Evolutionary conservation across 2,113 vertebrate genomes (phyloP), one percentile per base, ranked within the genome.

Genomic region (Tretioscincus oriximinensis): DNA sequence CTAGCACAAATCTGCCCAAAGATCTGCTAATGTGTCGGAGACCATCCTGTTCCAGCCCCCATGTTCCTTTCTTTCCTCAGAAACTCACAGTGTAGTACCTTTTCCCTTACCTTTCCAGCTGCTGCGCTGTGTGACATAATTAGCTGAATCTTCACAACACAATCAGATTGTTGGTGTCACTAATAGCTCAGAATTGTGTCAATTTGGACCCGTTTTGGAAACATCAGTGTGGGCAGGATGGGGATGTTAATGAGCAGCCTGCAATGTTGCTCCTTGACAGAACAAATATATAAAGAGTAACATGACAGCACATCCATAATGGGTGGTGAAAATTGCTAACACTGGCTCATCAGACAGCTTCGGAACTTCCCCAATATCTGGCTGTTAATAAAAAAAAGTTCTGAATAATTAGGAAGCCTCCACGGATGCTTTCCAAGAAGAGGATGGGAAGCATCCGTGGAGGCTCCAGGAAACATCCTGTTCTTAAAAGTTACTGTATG

Each of bases 101-200:
- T 65, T 22, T 26, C 49, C 80, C 47, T n/a, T 51, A 81, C 80
- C 80, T 81, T 67, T 71, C 31, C 49, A 31, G 80, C 29, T 41
- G 72, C 63, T 54, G 71, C 14, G 3, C 9, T 58, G 6, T 67
- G 51, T 76, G 66, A 11, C 47, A 76, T 76, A 81, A 81, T 81
- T 81, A 68, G 73, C 51, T 69, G 49, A 14, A n/a, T 66, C 77
- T 54, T 70, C 60, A 29, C 51, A 58, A 76, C 72, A 81, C 51
- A 76, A 76, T 81, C 51, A 31, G 73, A 81, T 76, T 76, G 80
- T 69, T 67, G 66, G 64, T 51, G 11, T 69, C 65, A 61, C 51
- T 68, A 81, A 81, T 76, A 69, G 80, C 65, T 54, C 75, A 65
- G 54, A 81, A 81, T 69, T 60, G 54, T 68, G 54, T 81, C 80